These are phyloP conservation scores for Tanypteryx hageni DNA, from an alignment of 2,888 invertebrate species.

Conservation along the genomic window DNA sequence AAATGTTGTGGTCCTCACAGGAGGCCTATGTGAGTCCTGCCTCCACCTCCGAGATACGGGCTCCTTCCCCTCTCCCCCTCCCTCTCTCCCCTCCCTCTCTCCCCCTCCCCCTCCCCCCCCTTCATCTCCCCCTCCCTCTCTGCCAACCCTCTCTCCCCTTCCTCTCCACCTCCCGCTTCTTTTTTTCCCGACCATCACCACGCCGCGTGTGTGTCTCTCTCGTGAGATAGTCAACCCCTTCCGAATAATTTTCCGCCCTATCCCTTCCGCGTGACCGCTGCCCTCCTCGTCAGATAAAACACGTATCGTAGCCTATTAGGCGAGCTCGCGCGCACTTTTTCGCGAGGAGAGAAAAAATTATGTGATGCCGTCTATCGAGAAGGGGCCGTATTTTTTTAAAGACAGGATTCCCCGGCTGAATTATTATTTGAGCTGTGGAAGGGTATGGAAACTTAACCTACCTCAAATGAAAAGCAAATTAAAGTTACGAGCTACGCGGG, in stretches of 20 bases:
- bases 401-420: background rate
- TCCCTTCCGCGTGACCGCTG: no score
- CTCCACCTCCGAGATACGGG: background rate
- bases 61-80: background rate
- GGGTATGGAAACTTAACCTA: background rate
- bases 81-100: background rate
- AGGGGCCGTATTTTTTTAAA: background rate
- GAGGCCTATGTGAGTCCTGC: conserved; percentile 26
- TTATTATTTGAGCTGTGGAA: no score
- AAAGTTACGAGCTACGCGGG: conserved; percentile 6
- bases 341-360: background rate
- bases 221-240: background rate
- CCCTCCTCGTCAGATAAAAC: background rate
- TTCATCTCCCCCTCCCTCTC: background rate
- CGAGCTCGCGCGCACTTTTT: background rate
- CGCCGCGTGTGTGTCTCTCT: background rate
- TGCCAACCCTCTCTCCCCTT: background rate
- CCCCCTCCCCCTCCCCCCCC: background rate
- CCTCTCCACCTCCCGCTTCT: background rate
- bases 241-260: no score
- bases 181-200: background rate
- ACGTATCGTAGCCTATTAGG: background rate
- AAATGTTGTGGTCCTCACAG: conserved; percentile 63
- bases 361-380: background rate
- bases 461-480: conserved; percentile 19